These are phyloP conservation scores for Macrocentrus cingulum DNA, from an alignment of 1,140 invertebrate species.

Conservation along the genomic window DNA sequence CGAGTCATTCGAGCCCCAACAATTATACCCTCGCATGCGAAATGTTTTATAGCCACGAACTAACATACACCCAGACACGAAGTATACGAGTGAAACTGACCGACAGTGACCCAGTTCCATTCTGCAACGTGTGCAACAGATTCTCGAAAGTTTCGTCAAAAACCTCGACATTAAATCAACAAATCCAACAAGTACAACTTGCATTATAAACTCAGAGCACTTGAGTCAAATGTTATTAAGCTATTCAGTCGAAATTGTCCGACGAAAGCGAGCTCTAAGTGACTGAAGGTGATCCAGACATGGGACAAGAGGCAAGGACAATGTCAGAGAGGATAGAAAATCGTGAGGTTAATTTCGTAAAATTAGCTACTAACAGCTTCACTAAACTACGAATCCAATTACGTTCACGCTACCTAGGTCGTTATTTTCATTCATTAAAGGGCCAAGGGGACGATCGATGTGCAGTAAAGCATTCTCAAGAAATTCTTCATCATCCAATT, in stretches of 20 bases:
- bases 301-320: background rate
- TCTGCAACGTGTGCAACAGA: background rate
- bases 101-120: background rate
- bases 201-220: too few relatives aligned
- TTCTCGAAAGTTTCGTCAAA: conserved; percentile 7
- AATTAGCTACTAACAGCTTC: conserved; percentile 48
- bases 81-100: conserved; percentile 2
- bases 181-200: too few relatives aligned
- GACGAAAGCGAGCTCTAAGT: conserved; percentile 42
- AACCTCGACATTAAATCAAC: too few relatives aligned
- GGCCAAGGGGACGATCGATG: background rate
- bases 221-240: conserved; percentile 35
- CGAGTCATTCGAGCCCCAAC: conserved; percentile 42
- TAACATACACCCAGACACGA: conserved; percentile 26
- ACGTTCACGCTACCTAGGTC: conserved; percentile 1
- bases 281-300: conserved; percentile 25
- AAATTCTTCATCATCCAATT: background rate
- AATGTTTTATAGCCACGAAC: conserved; percentile 52
- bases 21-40: conserved; percentile 55
- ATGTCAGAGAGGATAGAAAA: background rate
- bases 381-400: conserved; percentile 44
- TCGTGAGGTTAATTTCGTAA: conserved; percentile 49
- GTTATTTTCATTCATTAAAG: conserved; percentile 1
- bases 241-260: conserved; percentile 41
- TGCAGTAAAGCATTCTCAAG: background rate